Percentiles rank a stretch among this genome's conserved stretches.
phyloP scores from a whole-genome alignment of 2,888 invertebrate species.

The Lasioglossum oenotherae region DNA sequence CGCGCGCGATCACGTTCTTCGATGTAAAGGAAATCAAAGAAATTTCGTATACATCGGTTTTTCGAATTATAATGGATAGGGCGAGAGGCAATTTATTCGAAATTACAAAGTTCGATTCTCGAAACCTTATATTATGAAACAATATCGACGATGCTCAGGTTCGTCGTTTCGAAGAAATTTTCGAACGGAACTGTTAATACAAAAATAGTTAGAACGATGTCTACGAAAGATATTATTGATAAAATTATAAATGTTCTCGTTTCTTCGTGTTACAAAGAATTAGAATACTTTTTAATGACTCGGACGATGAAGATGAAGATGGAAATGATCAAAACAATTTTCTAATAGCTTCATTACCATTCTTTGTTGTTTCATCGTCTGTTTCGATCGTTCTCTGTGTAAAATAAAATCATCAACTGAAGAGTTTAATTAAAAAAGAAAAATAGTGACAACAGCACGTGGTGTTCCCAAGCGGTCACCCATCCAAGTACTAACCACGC shows the following conservation, averaged over 20 bases:
- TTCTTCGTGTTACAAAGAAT: neutral
- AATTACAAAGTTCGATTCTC: conserved; percentile 2
- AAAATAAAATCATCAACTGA: no score
- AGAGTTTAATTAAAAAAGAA: neutral
- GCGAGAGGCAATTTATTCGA: conserved; percentile 6
- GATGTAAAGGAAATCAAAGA: neutral
- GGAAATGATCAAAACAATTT: neutral
- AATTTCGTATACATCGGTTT: neutral
- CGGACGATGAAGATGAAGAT: neutral
- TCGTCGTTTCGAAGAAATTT: neutral
- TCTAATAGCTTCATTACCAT: neutral
- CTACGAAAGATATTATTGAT: neutral
- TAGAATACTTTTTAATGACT: neutral
- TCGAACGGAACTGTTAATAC: neutral
- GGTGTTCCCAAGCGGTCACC: neutral
- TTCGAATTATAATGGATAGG: neutral
- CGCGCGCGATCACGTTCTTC: neutral
- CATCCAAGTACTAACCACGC: no score
- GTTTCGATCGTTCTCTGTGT: no score
- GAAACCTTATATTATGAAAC: neutral
- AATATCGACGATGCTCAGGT: neutral
- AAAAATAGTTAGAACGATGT: neutral
- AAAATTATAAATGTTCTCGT: neutral
- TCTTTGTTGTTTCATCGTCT: no score
- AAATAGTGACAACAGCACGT: neutral